Evolutionary conservation across 2,888 invertebrate species (phyloP).

Genomic region (Endotricha flammealis): DNA sequence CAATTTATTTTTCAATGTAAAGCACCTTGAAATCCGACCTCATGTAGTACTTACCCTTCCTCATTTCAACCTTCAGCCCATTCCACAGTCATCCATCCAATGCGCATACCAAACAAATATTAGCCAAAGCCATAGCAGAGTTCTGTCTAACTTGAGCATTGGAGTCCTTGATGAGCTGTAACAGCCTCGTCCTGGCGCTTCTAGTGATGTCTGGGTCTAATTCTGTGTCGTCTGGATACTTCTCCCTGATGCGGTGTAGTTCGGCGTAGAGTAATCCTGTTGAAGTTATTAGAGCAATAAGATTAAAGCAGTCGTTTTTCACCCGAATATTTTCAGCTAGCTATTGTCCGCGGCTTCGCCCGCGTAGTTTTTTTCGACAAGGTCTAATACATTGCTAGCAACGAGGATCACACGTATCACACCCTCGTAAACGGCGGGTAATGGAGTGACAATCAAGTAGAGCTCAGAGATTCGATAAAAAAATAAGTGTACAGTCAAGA

Average conservation of each 20-base stretch:
- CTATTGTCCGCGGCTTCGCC: no score
- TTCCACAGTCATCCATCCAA: conserved; percentile 26
- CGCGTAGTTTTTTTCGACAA: no score
- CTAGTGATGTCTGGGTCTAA: conserved; percentile 54
- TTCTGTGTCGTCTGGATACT: conserved; percentile 40
- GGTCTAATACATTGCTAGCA: no score
- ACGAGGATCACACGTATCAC: no score
- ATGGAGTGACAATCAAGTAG: no score
- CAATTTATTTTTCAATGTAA: neutral
- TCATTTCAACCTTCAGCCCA: neutral
- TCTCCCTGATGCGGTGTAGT: conserved; percentile 47
- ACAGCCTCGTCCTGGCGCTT: conserved; percentile 59
- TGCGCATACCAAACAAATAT: conserved; percentile 47
- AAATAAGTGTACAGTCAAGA: no score
- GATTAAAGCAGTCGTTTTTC: no score
- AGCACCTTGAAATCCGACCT: neutral
- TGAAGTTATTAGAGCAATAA: neutral
- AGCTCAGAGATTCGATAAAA: no score
- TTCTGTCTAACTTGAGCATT: conserved; percentile 75
- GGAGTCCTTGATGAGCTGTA: conserved; percentile 76
- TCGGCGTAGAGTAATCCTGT: conserved; percentile 62
- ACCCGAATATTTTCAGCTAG: no score
- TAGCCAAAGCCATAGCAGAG: conserved; percentile 77
- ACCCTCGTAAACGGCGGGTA: no score
- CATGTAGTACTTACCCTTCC: conserved; percentile 1